phyloP scores from a whole-genome alignment of 2,797 vertebrate species.

The Protosalanx chinensis region DNA sequence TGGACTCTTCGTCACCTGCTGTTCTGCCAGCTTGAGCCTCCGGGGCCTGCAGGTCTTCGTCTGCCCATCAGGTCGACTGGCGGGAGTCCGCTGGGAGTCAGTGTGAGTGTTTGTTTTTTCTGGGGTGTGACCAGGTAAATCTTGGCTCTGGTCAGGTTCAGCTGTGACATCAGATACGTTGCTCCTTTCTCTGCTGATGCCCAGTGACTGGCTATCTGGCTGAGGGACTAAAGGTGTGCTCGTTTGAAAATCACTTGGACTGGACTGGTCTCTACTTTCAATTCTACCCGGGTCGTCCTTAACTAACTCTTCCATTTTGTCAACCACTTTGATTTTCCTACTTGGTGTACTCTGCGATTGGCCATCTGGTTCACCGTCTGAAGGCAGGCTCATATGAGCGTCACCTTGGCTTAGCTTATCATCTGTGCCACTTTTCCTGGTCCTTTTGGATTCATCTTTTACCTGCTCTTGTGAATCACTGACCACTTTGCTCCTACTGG shows the following conservation, averaged over 20 bases:
- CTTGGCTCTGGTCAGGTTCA: conserved; percentile 26
- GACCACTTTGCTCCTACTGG: background rate
- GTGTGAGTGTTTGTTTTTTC: conserved; percentile 28
- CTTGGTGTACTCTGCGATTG: conserved; percentile 31
- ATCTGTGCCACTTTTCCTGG: conserved; percentile 6
- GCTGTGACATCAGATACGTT: conserved; percentile 33
- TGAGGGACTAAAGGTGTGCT: conserved; percentile 28
- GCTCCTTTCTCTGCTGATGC: conserved; percentile 36
- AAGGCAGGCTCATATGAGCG: conserved; percentile 31
- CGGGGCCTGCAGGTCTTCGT: conserved; percentile 37
- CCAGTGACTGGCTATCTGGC: conserved; percentile 1
- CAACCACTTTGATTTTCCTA: conserved; percentile 19
- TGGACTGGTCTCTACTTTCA: conserved; percentile 6
- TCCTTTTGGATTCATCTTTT: background rate
- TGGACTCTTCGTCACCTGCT: conserved; percentile 22
- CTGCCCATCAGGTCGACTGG: conserved; percentile 17
- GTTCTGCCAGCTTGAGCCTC: conserved; percentile 39
- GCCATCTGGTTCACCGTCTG: conserved; percentile 28
- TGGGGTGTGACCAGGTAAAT: background rate
- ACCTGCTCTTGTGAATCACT: conserved; percentile 7
- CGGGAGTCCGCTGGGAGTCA: conserved; percentile 30
- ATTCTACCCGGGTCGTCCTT: conserved; percentile 2
- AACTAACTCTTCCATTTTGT: background rate
- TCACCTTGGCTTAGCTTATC: conserved; percentile 45
- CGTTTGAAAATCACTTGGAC: conserved; percentile 46